These are phyloP conservation scores for Sycobia sp. DNA, from an alignment of 1,140 invertebrate genomes.

Conservation along the genomic window DNA sequence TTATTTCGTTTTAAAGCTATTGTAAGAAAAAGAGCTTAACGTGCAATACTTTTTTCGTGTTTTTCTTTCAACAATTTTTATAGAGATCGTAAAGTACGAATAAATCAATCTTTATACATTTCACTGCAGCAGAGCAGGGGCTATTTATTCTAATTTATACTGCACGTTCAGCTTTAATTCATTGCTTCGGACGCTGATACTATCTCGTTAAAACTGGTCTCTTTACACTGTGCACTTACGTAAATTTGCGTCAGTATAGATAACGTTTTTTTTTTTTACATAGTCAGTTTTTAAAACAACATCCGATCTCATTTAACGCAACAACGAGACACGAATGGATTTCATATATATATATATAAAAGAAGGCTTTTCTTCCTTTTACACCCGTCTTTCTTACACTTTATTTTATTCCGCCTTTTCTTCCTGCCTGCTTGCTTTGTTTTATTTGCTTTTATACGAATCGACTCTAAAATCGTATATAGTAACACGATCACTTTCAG, in stretches of 20 bases:
- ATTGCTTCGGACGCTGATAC: no score
- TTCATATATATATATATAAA: constrained; percentile 17
- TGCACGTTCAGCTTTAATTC: background rate
- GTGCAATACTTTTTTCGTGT: no score
- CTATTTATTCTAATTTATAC: background rate
- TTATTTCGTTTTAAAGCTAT: no score
- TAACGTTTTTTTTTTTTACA: background rate
- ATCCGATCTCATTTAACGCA: constrained; percentile 14
- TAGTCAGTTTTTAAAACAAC: no score
- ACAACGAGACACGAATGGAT: constrained; percentile 19
- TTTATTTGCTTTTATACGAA: constrained; percentile 7
- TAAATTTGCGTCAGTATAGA: background rate
- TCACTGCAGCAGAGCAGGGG: no score
- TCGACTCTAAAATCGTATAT: constrained; percentile 22
- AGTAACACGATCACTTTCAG: constrained; percentile 11
- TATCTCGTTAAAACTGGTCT: no score
- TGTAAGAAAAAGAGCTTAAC: no score
- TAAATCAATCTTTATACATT: no score
- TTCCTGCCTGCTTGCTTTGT: background rate
- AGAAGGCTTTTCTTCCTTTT: constrained; percentile 11
- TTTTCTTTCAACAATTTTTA: no score
- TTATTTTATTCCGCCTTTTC: background rate
- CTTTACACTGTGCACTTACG: no score
- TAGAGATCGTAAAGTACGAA: no score
- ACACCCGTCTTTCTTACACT: background rate